These are phyloP conservation scores for Pemphigus obesinymphae DNA, from an alignment of 1,140 invertebrate species.

Conservation along the genomic window DNA sequence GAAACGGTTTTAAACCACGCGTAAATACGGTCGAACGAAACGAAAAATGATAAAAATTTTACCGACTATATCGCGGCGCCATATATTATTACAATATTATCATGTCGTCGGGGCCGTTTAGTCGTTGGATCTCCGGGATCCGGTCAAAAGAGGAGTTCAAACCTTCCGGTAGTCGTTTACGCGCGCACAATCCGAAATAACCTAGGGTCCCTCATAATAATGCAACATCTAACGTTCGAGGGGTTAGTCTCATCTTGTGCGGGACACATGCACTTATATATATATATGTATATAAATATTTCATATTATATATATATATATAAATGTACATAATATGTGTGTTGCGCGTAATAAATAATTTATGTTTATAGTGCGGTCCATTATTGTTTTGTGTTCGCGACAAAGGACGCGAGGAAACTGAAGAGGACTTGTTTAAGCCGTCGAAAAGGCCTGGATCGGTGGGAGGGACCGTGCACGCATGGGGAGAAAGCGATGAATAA, in stretches of 20 bases:
- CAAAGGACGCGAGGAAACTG: conserved; percentile 13
- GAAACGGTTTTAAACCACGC: too few relatives aligned
- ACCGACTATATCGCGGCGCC: too few relatives aligned
- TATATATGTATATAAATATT: neutral
- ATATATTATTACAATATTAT: too few relatives aligned
- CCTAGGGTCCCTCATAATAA: neutral
- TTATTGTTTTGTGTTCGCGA: conserved; percentile 36
- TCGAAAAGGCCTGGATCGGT: too few relatives aligned
- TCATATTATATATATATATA: neutral
- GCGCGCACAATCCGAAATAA: neutral
- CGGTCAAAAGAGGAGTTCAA: neutral
- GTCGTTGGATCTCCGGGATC: neutral
- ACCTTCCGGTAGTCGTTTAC: neutral
- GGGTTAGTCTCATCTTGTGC: neutral
- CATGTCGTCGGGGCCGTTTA: too few relatives aligned
- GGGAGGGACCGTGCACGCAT: too few relatives aligned
- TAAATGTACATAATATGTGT: neutral
- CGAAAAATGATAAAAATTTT: too few relatives aligned
- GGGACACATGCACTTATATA: neutral
- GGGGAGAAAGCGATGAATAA: conserved; percentile 25
- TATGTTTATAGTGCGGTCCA: conserved; percentile 33
- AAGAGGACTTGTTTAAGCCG: conserved; percentile 28
- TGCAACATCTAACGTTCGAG: neutral
- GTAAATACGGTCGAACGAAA: too few relatives aligned
- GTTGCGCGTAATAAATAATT: conserved; percentile 5